Evolutionary conservation across 1,140 invertebrate genomes (phyloP).

Genomic region (Yoshiicerus persimilis): DNA sequence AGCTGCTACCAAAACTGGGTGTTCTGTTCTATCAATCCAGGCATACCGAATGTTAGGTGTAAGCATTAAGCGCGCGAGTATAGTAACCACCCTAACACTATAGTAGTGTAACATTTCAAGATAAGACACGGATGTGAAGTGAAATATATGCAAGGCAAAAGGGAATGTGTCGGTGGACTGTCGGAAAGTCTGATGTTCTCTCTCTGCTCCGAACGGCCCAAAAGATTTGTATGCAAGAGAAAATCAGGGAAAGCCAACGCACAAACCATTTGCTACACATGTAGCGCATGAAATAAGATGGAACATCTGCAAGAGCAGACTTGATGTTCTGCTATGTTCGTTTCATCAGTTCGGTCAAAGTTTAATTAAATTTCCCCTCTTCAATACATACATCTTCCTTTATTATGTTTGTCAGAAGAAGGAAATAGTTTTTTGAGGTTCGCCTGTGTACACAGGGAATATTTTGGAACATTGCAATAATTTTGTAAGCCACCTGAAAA

Average conservation of each 20-base stretch:
- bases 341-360: background rate
- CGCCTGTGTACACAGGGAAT: no score
- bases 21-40: no score
- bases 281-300: background rate
- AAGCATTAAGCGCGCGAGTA: no score
- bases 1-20: no score
- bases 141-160: background rate
- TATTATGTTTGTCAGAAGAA: background rate
- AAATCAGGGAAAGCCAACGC: background rate
- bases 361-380: slow-evolving; percentile 34
- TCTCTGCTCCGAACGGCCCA: background rate
- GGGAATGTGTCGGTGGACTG: background rate
- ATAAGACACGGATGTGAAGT: background rate
- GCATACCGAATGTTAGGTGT: no score
- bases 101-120: no score
- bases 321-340: background rate
- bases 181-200: background rate
- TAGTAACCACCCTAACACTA: no score
- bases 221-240: background rate
- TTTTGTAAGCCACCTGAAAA: no score
- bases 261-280: background rate
- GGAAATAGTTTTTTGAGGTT: no score
- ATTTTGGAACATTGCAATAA: no score
- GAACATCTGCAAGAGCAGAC: background rate
- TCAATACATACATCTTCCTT: background rate